Evolutionary conservation across 1,140 invertebrate genomes (phyloP).

Genomic region (Saccostrea echinata): DNA sequence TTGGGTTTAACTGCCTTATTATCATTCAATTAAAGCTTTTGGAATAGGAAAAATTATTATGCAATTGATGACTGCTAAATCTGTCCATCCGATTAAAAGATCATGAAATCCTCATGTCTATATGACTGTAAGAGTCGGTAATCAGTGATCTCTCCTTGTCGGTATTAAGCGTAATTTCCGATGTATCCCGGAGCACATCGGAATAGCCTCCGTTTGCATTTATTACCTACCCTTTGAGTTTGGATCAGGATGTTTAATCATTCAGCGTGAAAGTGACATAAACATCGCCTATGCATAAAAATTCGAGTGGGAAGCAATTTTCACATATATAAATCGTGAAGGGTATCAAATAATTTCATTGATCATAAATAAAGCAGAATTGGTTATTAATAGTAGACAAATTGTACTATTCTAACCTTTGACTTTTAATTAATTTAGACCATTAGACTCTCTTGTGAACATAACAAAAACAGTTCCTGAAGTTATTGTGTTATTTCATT

Average conservation of each 20-base stretch:
- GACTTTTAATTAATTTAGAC: slow-evolving; percentile 24
- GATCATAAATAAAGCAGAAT: neutral
- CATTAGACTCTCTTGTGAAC: neutral
- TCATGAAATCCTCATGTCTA: neutral
- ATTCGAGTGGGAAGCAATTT: neutral
- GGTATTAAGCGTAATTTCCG: slow-evolving; percentile 13
- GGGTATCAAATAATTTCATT: neutral
- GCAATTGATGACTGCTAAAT: neutral
- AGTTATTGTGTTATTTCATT: slow-evolving; percentile 27
- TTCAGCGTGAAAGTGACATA: neutral
- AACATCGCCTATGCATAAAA: neutral
- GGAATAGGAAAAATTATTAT: neutral
- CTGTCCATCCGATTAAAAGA: neutral
- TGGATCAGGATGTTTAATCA: slow-evolving; percentile 12
- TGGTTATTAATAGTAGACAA: neutral
- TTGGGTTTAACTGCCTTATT: neutral
- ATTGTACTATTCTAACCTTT: neutral
- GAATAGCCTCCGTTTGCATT: slow-evolving; percentile 17
- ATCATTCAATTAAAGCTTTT: slow-evolving; percentile 4
- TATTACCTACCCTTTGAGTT: neutral
- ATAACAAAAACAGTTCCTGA: neutral
- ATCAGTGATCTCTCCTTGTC: neutral
- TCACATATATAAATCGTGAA: slow-evolving; percentile 16
- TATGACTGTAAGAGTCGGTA: neutral
- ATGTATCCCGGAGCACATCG: neutral